phyloP scores from a whole-genome alignment of 2,888 invertebrate species.

The Rugalucina vietnamica region DNA sequence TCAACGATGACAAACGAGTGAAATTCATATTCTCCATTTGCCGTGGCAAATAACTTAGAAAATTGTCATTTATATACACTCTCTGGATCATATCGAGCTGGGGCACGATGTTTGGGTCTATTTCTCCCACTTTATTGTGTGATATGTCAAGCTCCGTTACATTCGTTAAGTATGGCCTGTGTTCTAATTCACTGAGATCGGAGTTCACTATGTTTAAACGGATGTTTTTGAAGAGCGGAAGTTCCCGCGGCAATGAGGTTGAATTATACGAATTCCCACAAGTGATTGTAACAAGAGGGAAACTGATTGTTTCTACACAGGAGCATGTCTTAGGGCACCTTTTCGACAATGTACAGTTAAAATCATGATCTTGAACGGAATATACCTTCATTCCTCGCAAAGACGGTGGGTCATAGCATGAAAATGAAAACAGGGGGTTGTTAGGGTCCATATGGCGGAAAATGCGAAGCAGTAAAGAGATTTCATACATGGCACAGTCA shows the following conservation, averaged over 20 bases:
- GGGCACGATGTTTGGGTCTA: constrained; percentile 35
- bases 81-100: constrained; percentile 24
- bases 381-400: constrained; percentile 29
- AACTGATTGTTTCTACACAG: constrained; percentile 31
- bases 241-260: background rate
- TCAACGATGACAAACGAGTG: constrained; percentile 16
- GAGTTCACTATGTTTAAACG: constrained; percentile 42
- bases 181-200: constrained; percentile 30
- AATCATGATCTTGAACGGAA: constrained; percentile 18
- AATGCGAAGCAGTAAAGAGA: constrained; percentile 6
- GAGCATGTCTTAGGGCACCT: constrained; percentile 35
- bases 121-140: constrained; percentile 35
- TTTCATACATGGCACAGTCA: constrained; percentile 39
- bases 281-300: constrained; percentile 17
- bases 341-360: constrained; percentile 40
- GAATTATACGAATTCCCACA: constrained; percentile 14
- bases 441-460: constrained; percentile 40
- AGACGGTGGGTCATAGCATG: constrained; percentile 20
- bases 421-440: constrained; percentile 41
- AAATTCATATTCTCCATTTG: constrained; percentile 41
- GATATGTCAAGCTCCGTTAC: constrained; percentile 48
- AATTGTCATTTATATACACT: constrained; percentile 55
- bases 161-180: constrained; percentile 42
- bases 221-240: constrained; percentile 13
- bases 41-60: constrained; percentile 45